phyloP scores from a whole-genome alignment of 2,888 invertebrate genomes.

The Pristionchus exspectatus region DNA sequence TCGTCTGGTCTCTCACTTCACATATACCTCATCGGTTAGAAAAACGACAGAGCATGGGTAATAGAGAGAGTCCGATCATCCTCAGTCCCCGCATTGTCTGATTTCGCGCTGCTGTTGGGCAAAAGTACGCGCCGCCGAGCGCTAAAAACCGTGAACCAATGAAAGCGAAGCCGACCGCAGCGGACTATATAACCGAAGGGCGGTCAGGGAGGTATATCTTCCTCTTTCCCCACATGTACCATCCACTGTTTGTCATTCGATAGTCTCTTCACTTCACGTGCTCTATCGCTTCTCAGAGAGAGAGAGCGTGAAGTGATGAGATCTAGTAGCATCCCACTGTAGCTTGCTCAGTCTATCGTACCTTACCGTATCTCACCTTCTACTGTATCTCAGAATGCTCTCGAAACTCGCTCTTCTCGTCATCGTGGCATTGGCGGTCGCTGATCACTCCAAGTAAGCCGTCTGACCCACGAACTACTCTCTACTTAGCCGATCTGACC shows the following conservation, averaged over 20 bases:
- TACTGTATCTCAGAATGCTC: slow-evolving; percentile 17
- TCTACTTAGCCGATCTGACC: not conserved
- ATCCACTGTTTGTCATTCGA: not conserved
- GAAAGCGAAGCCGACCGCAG: not conserved
- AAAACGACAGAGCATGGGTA: no score
- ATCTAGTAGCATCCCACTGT: not conserved
- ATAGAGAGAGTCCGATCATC: no score
- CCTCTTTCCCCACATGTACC: not conserved
- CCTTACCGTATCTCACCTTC: not conserved
- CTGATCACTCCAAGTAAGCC: slow-evolving; percentile 39
- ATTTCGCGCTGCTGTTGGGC: slow-evolving; percentile 6
- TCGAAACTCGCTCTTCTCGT: slow-evolving; percentile 39
- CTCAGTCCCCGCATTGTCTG: not conserved
- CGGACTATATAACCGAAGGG: slow-evolving; percentile 16
- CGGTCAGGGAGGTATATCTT: not conserved
- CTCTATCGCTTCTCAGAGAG: no score
- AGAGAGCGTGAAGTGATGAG: no score
- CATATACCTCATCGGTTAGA: no score
- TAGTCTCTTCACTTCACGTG: no score
- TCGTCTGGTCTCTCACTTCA: no score
- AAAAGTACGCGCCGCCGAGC: slow-evolving; percentile 13
- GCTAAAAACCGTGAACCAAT: slow-evolving; percentile 33
- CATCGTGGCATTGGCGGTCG: slow-evolving; percentile 14
- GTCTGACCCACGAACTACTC: not conserved
- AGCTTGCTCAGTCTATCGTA: not conserved